Evolutionary conservation across 2,888 invertebrate species (phyloP).

Genomic region (Philhelius pedissequus): DNA sequence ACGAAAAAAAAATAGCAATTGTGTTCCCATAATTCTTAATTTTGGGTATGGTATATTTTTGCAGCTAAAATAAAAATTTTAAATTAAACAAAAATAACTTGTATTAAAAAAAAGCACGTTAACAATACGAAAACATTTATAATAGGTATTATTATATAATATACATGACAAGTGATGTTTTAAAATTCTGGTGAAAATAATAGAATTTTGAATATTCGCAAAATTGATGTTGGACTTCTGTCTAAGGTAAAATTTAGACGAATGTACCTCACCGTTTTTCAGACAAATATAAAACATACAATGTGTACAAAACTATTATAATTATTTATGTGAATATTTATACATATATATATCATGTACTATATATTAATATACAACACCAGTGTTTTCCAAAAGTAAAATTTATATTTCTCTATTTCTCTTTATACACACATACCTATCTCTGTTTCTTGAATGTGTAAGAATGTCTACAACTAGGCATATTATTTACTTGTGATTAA

Average conservation of each 20-base stretch:
- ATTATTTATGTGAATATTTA: conserved; percentile 7
- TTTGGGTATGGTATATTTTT: conserved; percentile 66
- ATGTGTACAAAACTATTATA: conserved; percentile 26
- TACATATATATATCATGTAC: conserved; percentile 14
- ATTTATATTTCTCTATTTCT: conserved; percentile 40
- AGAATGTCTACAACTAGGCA: conserved; percentile 56
- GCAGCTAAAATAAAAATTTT: conserved; percentile 40
- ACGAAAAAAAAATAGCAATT: conserved; percentile 46
- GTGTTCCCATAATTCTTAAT: conserved; percentile 36
- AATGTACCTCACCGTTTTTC: conserved; percentile 78
- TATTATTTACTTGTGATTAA: conserved; percentile 9
- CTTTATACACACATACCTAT: conserved; percentile 49
- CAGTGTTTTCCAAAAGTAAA: conserved; percentile 43
- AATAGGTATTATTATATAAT: conserved; percentile 35
- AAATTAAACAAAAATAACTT: conserved; percentile 1
- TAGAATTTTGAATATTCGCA: conserved; percentile 72
- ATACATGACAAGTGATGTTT: conserved; percentile 64
- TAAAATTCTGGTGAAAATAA: conserved; percentile 17
- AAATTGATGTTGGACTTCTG: conserved; percentile 79
- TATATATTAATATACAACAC: conserved; percentile 18
- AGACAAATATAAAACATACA: conserved; percentile 69
- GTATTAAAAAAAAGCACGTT: conserved; percentile 50
- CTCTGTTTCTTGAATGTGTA: conserved; percentile 57
- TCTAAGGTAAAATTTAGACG: conserved; percentile 74
- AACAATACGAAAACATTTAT: conserved; percentile 32